Percentiles rank a stretch among this genome's conserved stretches.
Evolutionary conservation across 2,797 vertebrate genomes (phyloP).

Genomic region (Eulemur rubriventer): DNA sequence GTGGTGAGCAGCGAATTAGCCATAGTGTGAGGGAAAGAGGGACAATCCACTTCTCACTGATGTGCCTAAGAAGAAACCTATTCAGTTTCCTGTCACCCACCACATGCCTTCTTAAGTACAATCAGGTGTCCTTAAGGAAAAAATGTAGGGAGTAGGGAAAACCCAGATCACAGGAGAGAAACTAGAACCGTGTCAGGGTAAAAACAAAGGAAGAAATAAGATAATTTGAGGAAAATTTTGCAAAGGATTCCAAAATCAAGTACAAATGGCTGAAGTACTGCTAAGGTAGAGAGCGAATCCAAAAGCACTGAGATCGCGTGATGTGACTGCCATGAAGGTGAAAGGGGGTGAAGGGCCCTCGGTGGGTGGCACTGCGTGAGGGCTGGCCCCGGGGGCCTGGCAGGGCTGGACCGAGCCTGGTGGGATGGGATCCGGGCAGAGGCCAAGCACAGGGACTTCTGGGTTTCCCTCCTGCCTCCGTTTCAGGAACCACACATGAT

Average conservation of each 20-base stretch:
- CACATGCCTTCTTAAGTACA: background rate
- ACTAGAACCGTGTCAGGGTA: background rate
- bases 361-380: no score
- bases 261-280: background rate
- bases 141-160: background rate
- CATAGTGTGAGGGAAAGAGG: background rate
- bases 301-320: background rate
- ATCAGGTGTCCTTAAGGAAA: background rate
- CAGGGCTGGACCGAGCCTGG: no score
- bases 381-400: background rate
- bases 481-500: background rate
- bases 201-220: background rate
- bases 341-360: background rate
- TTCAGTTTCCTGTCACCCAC: background rate
- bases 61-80: background rate
- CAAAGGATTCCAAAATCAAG: background rate
- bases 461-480: background rate
- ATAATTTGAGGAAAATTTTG: background rate
- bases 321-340: background rate
- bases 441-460: background rate
- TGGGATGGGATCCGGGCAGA: background rate
- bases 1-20: background rate
- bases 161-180: background rate
- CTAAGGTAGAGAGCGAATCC: background rate
- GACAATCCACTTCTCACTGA: background rate